These are phyloP conservation scores for Brachionus rotundiformis DNA, from an alignment of 1,140 invertebrate genomes.

Conservation along the genomic window DNA sequence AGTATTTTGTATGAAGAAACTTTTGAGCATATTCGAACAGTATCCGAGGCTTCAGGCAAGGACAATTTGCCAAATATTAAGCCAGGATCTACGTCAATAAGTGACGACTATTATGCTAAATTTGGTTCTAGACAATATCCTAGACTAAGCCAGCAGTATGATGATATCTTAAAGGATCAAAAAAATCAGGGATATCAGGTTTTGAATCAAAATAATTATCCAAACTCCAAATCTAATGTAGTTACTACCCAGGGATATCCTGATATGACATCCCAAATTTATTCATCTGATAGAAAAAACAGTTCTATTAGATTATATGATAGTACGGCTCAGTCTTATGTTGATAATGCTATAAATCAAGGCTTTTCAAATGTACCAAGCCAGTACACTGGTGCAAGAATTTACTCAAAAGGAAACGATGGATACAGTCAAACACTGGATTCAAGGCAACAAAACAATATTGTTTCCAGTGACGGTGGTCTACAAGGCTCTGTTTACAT, in stretches of 20 bases:
- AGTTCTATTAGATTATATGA: background rate
- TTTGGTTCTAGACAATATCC: background rate
- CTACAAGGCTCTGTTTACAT: background rate
- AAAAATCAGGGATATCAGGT: background rate
- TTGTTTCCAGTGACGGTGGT: background rate
- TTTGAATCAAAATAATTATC: background rate
- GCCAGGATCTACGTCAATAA: background rate
- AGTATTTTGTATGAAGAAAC: constrained; percentile 30
- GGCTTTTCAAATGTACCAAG: background rate
- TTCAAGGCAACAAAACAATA: background rate
- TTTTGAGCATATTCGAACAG: constrained; percentile 25
- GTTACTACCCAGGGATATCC: background rate
- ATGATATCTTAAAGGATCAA: background rate
- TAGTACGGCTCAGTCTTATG: background rate
- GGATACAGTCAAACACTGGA: background rate
- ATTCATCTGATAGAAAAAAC: background rate
- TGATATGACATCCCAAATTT: background rate
- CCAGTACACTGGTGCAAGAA: background rate
- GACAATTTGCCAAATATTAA: background rate
- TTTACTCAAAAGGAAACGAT: background rate
- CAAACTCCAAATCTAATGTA: background rate
- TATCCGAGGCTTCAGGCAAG: background rate
- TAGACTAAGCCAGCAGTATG: background rate
- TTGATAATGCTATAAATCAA: background rate
- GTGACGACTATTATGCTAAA: constrained; percentile 1